These are phyloP conservation scores for Stichodactyla mertensii DNA, from an alignment of 64 coral and sea anemone genomes.

Conservation along the genomic window DNA sequence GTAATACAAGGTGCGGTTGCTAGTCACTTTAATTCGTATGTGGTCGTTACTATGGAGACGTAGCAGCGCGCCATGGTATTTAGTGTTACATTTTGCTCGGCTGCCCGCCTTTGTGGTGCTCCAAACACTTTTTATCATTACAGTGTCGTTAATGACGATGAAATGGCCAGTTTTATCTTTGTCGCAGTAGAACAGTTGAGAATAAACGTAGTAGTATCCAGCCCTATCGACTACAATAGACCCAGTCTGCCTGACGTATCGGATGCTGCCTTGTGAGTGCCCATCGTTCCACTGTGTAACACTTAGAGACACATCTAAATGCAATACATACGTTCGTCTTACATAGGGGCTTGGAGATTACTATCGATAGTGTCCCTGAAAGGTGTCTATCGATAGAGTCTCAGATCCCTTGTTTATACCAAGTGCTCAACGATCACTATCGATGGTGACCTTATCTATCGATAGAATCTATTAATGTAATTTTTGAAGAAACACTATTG, in stretches of 20 bases:
- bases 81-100: slow-evolving; percentile 20
- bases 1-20: background rate
- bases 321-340: background rate
- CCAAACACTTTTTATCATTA: slow-evolving; percentile 28
- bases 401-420: too few relatives aligned
- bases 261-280: slow-evolving; percentile 42
- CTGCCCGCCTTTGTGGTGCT: background rate
- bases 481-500: background rate
- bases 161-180: background rate
- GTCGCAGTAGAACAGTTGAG: slow-evolving; percentile 47
- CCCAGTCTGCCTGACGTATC: slow-evolving; percentile 23
- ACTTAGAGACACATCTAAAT: background rate
- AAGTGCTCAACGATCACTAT: too few relatives aligned
- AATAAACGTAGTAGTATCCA: slow-evolving; percentile 47
- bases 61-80: slow-evolving; percentile 32
- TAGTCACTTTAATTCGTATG: background rate
- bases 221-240: slow-evolving; percentile 23
- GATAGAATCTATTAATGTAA: too few relatives aligned
- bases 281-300: background rate
- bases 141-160: slow-evolving; percentile 25
- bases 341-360: background rate
- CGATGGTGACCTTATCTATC: too few relatives aligned
- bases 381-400: background rate
- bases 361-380: background rate
- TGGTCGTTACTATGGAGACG: slow-evolving; percentile 8